Evolutionary conservation across 2,113 vertebrate species (phyloP), one percentile per base, ranked within the genome.

Genomic region (Pleuronectes platessa): DNA sequence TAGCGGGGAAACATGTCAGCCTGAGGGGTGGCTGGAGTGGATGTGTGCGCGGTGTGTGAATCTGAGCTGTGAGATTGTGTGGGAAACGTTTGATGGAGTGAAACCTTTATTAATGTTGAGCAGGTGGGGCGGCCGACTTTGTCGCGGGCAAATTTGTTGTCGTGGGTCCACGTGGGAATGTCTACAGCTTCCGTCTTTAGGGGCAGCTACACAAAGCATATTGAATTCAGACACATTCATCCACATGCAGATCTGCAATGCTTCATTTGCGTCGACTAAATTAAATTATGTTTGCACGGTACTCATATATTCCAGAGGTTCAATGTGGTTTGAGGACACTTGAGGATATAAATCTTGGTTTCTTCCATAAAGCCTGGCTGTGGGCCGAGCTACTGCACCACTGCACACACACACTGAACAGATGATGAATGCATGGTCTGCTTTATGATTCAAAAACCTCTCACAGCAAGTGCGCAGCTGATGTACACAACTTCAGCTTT

Each of bases 61-160:
- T 86, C 88, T 89, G 89, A 93, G 86, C 88, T 89, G 91, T 91
- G 89, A 84, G 80, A 75, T 74, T 87, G 85, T 90, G 83, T 88
- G 81, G 88, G 88, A 86, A 92, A 86, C 6, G 79, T 85, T 78
- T 87, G 89, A 91, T 82, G 85, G 83, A 86, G 83, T 88, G 68
- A 85, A 78, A 78, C 68, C 63, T 82, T 45, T 63, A 90, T 88
- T 89, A 85, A 91, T 86, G 69, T 70, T 81, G 90, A 92, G 71
- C 89, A 87, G 90, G 89, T 86, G 84, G 82, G 53, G 68, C 65
- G 71, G 61, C 40, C 61, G 77, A 87, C 82, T 83, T 78, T 83
- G 79, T 85, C 82, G 42, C 76, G 68, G 74, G 88, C 59, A 82
- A 77, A 83, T 80, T 74, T 76, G 73, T 75, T 68, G 69, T 61